Conservation (phyloP, 1,140 invertebrate species). For the Drosophila dunni region DNA sequence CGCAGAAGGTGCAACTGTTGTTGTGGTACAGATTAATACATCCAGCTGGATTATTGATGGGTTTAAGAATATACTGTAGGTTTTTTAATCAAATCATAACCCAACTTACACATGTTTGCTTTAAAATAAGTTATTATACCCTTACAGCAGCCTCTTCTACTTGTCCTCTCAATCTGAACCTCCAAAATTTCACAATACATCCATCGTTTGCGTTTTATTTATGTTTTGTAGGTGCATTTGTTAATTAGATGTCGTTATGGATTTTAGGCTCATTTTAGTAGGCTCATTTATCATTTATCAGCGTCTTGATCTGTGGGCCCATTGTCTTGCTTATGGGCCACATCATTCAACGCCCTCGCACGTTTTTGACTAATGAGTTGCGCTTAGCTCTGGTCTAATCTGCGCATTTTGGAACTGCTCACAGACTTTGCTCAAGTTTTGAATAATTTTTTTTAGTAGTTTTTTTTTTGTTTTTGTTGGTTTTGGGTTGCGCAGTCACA, state of each 20-base stretch:
- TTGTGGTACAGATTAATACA: too few species aligned
- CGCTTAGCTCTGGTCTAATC: slow-evolving; percentile 36
- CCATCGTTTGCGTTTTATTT: neutral
- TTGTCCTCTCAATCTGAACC: neutral
- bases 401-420: slow-evolving; percentile 22
- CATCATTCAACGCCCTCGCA: slow-evolving; percentile 59
- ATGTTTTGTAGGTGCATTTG: slow-evolving; percentile 9
- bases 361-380: slow-evolving; percentile 66
- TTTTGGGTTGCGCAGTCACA: slow-evolving; percentile 63
- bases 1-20: neutral
- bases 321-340: slow-evolving; percentile 21
- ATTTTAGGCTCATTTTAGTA: slow-evolving; percentile 16
- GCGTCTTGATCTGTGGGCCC: slow-evolving; percentile 1
- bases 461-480: neutral
- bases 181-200: neutral
- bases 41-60: too few species aligned
- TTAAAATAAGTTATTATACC: too few species aligned
- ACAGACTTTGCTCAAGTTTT: slow-evolving; percentile 40
- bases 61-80: neutral
- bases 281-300: slow-evolving; percentile 51
- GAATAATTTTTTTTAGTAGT: slow-evolving; percentile 2
- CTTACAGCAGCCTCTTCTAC: neutral
- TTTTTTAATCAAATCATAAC: too few species aligned
- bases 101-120: too few species aligned
- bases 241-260: slow-evolving; percentile 32